Evolutionary conservation across 1,140 invertebrate species (phyloP).

Genomic region (Zaprionus tsacasi): DNA sequence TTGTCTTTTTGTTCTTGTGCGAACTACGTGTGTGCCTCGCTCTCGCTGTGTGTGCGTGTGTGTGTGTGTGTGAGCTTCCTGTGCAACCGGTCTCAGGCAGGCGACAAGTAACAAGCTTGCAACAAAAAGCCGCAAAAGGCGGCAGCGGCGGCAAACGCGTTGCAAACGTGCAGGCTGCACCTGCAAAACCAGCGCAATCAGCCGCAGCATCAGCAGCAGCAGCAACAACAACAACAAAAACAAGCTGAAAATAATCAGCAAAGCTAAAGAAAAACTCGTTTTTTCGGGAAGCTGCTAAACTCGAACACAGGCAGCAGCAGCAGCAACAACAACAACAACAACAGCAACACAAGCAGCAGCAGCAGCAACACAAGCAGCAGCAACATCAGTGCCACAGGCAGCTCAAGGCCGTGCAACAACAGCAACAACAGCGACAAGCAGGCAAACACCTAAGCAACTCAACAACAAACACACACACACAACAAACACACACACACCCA

Average conservation of each 20-base stretch:
- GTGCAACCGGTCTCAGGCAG: no score
- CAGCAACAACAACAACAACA: slow-evolving; percentile 4
- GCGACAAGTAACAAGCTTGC: slow-evolving; percentile 38
- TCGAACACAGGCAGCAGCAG: slow-evolving; percentile 21
- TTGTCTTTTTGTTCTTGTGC: slow-evolving; percentile 46
- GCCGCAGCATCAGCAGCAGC: slow-evolving; percentile 9
- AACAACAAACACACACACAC: slow-evolving; percentile 44
- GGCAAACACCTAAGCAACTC: slow-evolving; percentile 45
- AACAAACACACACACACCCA: slow-evolving; percentile 16
- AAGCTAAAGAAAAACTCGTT: slow-evolving; percentile 31
- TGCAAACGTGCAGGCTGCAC: slow-evolving; percentile 45
- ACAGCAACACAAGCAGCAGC: not conserved
- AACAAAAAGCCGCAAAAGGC: slow-evolving; percentile 11
- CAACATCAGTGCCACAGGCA: slow-evolving; percentile 19
- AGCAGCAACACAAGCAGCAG: not conserved
- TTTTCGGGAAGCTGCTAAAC: slow-evolving; percentile 48
- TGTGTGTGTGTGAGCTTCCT: slow-evolving; percentile 24
- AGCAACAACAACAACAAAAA: slow-evolving; percentile 6
- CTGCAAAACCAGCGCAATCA: slow-evolving; percentile 46
- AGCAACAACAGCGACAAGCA: slow-evolving; percentile 48
- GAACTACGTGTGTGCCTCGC: not conserved
- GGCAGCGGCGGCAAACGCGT: not conserved
- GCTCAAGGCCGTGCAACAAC: slow-evolving; percentile 41
- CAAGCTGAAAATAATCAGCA: slow-evolving; percentile 3
- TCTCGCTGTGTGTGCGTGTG: not conserved